Base-by-base conservation (phyloP, 2,797 vertebrate genomes). In the Paguma larvata region DNA sequence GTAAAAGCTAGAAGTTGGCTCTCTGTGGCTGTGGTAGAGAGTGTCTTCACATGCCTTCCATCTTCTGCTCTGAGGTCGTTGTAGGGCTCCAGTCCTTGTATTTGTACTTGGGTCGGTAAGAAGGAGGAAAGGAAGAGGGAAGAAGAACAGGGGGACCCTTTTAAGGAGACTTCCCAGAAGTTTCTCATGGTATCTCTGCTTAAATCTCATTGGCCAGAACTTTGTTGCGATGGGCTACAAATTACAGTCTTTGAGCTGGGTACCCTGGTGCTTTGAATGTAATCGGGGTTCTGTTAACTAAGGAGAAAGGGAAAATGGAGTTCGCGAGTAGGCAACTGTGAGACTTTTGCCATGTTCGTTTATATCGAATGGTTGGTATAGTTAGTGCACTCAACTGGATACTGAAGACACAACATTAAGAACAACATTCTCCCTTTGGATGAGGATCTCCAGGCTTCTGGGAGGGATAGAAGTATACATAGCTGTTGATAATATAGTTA, bases 321-420 rank as follows among this genome's bases (percentile, higher is more conserved):
- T 82, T 48, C 77, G 56, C 77, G 63, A 62, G 4, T 38, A 16
- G 30, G 62, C 48, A 85, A 8, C 44, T 41, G 0, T 51, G 62
- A 73, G 44, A 19, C 46, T 67, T 51, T 51, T 73, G 46, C 85
- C 16, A 0, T 68, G 30, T 89, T 97, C 72, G 46, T 48, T 83
- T 72, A 87, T 80, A 72, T 30, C 13, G 16, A 94, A 72, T 32
- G 70, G 12, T 94, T 94, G 80, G 19, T 34, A n/a, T 53, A 62
- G n/a, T 18, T 91, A 25, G 3, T 77, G 8, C 63, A 30, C 41
- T 80, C 56, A 89, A 27, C 9, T 80, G 44, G 72, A 48, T 75
- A 51, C 2, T 48, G 27, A 27, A 85, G 59, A 83, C 13, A 68
- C 12, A 67, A 5, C 34, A 16, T 44, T 84, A 79, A 82, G 75